Conservation (phyloP, 1,140 invertebrate species). For the Drosophila azteca region DNA sequence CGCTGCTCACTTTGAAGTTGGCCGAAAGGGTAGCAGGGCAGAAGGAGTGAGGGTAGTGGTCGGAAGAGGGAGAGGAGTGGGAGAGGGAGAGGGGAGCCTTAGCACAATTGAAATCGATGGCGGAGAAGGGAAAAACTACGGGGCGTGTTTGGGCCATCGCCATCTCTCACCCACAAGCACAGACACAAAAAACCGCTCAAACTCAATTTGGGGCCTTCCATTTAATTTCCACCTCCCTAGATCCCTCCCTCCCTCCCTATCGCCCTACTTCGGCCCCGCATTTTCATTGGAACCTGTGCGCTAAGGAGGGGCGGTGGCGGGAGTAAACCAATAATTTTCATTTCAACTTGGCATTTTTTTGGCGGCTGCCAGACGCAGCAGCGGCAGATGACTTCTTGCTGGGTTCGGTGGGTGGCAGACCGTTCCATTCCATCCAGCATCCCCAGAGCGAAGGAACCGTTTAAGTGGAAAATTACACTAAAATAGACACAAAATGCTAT, state of each 20-base stretch:
- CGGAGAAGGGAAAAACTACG: slow-evolving; percentile 61
- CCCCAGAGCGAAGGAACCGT: slow-evolving; percentile 47
- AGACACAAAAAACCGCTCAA: slow-evolving; percentile 59
- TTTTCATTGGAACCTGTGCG: neutral
- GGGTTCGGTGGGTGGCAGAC: neutral
- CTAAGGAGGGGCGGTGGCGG: slow-evolving; percentile 6
- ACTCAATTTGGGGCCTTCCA: slow-evolving; percentile 67
- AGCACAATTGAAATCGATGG: slow-evolving; percentile 79
- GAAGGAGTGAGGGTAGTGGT: neutral
- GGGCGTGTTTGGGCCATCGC: slow-evolving; percentile 27
- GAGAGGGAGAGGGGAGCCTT: slow-evolving; percentile 27
- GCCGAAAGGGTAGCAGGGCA: slow-evolving; percentile 35
- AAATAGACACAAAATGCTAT: slow-evolving; percentile 81
- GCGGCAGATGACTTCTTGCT: slow-evolving; percentile 46
- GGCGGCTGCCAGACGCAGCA: slow-evolving; percentile 61
- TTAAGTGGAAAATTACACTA: slow-evolving; percentile 78
- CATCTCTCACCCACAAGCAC: neutral
- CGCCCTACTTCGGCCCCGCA: slow-evolving; percentile 5
- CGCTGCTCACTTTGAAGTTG: slow-evolving; percentile 70
- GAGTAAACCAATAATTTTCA: slow-evolving; percentile 74
- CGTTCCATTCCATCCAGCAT: neutral
- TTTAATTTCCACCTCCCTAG: slow-evolving; percentile 28
- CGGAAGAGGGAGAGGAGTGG: neutral
- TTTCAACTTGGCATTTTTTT: slow-evolving; percentile 69
- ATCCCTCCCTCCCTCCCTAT: neutral